Percentiles rank a stretch among this genome's conserved stretches.
Conservation (phyloP, 2,113 vertebrate genomes). For the Hemichromis elongatus region DNA sequence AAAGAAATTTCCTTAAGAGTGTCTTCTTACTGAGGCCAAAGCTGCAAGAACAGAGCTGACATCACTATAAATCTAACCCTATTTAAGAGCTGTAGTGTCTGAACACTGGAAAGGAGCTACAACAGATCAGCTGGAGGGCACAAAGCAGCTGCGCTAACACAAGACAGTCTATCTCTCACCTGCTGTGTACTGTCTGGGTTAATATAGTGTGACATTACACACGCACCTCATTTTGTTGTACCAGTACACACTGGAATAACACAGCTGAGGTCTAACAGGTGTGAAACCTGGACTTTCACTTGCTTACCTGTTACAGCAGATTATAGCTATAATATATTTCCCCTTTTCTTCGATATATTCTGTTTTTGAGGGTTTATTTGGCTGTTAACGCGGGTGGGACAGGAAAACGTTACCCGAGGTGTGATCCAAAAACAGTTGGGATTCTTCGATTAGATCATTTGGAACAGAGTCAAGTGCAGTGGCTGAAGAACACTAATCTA, state of each 20-base stretch:
- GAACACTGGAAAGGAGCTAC: conserved; percentile 23
- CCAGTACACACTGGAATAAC: not conserved
- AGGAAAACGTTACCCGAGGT: not conserved
- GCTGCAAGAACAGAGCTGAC: conserved; percentile 3
- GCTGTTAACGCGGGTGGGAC: not conserved
- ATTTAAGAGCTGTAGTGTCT: conserved; percentile 28
- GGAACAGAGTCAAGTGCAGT: not conserved
- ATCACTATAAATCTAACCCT: conserved; percentile 28
- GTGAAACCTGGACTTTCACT: not conserved
- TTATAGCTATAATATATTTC: not conserved
- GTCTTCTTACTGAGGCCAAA: not conserved
- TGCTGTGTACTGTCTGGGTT: not conserved
- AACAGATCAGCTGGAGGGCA: conserved; percentile 41
- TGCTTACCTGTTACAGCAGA: not conserved
- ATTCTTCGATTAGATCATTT: not conserved
- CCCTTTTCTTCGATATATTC: not conserved
- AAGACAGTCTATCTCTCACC: conserved; percentile 7
- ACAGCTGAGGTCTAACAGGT: not conserved
- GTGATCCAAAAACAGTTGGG: not conserved
- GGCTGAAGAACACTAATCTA: not conserved
- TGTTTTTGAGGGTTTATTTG: not conserved
- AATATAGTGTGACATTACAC: conserved; percentile 34
- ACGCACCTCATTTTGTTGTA: not conserved
- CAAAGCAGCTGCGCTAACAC: not conserved
- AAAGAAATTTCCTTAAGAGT: not conserved